phyloP scores from a whole-genome alignment of 2,113 vertebrate species.

The Anarrhichthys ocellatus region DNA sequence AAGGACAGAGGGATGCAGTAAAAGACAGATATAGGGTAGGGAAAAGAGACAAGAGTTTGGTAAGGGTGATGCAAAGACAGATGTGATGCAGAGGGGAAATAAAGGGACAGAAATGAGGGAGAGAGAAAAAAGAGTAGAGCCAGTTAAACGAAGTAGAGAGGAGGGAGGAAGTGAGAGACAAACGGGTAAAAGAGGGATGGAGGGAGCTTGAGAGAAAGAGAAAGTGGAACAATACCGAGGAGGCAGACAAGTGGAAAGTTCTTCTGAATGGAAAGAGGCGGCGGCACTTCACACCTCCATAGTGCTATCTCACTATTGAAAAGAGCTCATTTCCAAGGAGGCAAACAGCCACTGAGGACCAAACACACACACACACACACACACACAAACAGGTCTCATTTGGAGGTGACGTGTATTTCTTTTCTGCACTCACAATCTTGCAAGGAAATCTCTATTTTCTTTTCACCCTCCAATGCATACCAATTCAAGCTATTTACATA shows the following conservation, averaged over 20 bases:
- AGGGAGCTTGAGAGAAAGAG: not conserved
- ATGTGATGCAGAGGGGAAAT: not conserved
- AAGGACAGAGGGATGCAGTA: constrained; percentile 19
- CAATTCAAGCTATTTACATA: constrained; percentile 38
- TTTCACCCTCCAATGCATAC: constrained; percentile 46
- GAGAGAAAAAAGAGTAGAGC: constrained; percentile 1
- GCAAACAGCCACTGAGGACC: constrained; percentile 19
- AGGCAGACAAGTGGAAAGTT: constrained; percentile 54
- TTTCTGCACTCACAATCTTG: constrained; percentile 39
- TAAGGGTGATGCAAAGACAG: not conserved
- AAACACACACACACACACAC: constrained; percentile 17
- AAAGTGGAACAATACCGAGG: constrained; percentile 30
- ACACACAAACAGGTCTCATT: constrained; percentile 36
- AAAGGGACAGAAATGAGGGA: constrained; percentile 1
- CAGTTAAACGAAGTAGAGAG: not conserved
- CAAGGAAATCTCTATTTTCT: constrained; percentile 29
- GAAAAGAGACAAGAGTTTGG: not conserved
- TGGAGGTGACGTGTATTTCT: constrained; percentile 4
- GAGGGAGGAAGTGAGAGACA: constrained; percentile 2
- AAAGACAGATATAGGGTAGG: not conserved
- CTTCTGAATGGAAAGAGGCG: constrained; percentile 46
- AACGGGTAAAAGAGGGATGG: not conserved
- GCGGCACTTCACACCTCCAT: constrained; percentile 40
- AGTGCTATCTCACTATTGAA: constrained; percentile 32
- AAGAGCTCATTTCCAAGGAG: constrained; percentile 27